These are phyloP conservation scores for Zonotrichia albicollis DNA, from an alignment of 2,797 vertebrate species.

Conservation along the genomic window DNA sequence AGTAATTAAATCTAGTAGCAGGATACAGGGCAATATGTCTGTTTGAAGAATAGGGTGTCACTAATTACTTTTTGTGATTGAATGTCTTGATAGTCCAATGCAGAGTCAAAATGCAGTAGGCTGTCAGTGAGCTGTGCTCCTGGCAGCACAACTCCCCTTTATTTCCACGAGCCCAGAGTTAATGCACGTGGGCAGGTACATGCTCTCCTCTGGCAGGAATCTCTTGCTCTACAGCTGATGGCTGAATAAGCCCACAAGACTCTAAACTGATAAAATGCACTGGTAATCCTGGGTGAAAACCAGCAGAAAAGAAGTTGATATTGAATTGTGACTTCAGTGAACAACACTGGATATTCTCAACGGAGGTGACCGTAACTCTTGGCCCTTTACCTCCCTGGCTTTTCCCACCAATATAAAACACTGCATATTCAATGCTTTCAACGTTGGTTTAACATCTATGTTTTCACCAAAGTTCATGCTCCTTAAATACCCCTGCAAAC, in stretches of 20 bases:
- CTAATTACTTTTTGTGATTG: not conserved
- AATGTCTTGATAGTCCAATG: not conserved
- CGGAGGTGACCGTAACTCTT: not conserved
- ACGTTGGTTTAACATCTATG: not conserved
- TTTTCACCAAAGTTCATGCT: not conserved
- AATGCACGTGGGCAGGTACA: fast-evolving
- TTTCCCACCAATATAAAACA: not conserved
- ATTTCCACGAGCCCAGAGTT: not conserved
- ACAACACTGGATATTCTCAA: not conserved
- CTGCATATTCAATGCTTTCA: not conserved
- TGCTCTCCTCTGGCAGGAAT: not conserved
- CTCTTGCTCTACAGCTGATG: not conserved
- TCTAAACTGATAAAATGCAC: not conserved
- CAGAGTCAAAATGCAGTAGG: not conserved
- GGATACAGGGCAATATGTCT: not conserved
- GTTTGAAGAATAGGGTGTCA: not conserved
- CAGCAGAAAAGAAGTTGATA: not conserved
- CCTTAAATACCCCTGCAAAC: not conserved
- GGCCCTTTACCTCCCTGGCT: not conserved
- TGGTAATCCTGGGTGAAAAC: not conserved
- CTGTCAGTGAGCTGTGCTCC: not conserved
- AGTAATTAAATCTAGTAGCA: not conserved
- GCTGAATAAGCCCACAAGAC: not conserved
- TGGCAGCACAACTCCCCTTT: not conserved
- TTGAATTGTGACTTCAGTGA: not conserved